These are phyloP conservation scores for Marmota monax DNA, from an alignment of 2,113 vertebrate genomes.

Conservation along the genomic window DNA sequence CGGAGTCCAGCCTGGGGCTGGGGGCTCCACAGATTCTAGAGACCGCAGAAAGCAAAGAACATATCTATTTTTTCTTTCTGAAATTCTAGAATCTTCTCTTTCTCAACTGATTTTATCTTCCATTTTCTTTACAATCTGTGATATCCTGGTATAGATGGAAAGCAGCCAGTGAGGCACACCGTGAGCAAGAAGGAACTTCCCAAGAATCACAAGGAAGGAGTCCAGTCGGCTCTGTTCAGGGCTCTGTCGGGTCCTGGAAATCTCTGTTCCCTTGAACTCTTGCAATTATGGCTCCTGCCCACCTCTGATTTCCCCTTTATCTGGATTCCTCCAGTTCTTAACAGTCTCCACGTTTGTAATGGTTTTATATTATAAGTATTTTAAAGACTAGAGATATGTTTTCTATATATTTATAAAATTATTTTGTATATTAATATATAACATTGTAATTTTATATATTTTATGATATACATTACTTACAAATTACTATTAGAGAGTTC, in stretches of 20 bases:
- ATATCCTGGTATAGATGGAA: conserved; percentile 30
- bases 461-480: background rate
- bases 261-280: background rate
- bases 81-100: background rate
- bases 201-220: background rate
- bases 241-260: background rate
- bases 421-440: no score
- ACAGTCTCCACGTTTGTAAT: background rate
- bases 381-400: no score
- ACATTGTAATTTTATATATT: no score
- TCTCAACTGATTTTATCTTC: background rate
- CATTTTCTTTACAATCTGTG: conserved; percentile 39
- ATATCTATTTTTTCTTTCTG: background rate
- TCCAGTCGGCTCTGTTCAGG: background rate
- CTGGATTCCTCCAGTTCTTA: background rate
- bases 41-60: background rate
- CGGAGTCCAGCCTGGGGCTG: conserved; percentile 49
- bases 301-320: conserved; percentile 21
- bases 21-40: background rate
- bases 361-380: background rate
- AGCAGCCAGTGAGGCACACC: background rate
- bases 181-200: conserved; percentile 44
- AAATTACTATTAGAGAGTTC: conserved; percentile 30
- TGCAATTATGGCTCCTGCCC: background rate
- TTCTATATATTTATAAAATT: no score